phyloP scores from a whole-genome alignment of 2,113 vertebrate genomes.

The Chionodraco myersi region DNA sequence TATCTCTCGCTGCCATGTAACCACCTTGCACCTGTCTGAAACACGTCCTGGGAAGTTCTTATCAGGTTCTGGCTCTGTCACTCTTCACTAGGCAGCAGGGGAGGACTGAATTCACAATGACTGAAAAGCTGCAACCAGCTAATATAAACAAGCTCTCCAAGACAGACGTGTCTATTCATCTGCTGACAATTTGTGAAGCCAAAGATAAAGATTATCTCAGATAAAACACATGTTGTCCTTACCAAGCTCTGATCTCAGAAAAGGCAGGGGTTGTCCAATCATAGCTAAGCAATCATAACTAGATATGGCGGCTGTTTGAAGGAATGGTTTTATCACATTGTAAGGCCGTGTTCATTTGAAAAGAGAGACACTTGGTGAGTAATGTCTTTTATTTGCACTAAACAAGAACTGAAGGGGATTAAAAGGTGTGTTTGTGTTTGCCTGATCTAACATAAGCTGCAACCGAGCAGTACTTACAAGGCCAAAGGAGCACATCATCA shows the following conservation, averaged over 20 bases:
- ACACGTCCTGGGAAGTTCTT: conserved; percentile 33
- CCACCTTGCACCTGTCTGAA: conserved; percentile 55
- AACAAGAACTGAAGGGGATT: neutral
- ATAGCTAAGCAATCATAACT: neutral
- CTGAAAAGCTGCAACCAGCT: conserved; percentile 30
- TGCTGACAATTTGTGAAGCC: conserved; percentile 24
- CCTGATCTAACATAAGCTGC: neutral
- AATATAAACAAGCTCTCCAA: conserved; percentile 34
- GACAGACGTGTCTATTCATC: conserved; percentile 5
- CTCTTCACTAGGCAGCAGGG: conserved; percentile 49
- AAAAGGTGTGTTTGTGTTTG: neutral
- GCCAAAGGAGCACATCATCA: neutral
- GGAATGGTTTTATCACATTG: neutral
- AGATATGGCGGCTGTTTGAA: neutral
- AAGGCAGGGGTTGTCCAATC: neutral
- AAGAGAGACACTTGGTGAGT: too few relatives aligned
- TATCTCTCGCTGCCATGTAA: conserved; percentile 41
- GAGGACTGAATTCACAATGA: conserved; percentile 43
- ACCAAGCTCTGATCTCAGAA: neutral
- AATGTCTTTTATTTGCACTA: too few relatives aligned
- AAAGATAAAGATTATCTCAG: neutral
- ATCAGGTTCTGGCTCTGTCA: conserved; percentile 55
- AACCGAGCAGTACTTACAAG: neutral
- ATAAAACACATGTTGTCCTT: neutral
- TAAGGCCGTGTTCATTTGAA: neutral